phyloP scores from a whole-genome alignment of 2,888 invertebrate species.

The Zeuzera pyrina region DNA sequence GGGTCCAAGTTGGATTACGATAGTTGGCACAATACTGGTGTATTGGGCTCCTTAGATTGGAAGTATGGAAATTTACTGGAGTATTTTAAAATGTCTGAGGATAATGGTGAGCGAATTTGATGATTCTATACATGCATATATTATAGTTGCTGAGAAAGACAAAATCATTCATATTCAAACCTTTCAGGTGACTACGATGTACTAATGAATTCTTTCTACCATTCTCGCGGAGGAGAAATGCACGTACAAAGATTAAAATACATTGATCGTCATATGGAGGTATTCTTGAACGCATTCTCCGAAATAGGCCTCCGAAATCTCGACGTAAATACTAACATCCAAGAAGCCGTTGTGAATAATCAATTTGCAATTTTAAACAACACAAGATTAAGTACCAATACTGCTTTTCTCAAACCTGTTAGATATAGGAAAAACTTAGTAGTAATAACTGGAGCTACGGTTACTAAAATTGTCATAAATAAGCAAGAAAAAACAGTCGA shows the following conservation, averaged over 20 bases:
- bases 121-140: background rate
- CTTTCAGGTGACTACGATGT: slow-evolving; percentile 62
- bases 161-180: slow-evolving; percentile 3
- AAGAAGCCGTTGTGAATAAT: slow-evolving; percentile 56
- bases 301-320: slow-evolving; percentile 56
- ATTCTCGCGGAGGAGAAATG: slow-evolving; percentile 61
- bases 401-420: slow-evolving; percentile 53
- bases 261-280: slow-evolving; percentile 50
- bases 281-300: slow-evolving; percentile 47
- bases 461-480: slow-evolving; percentile 52
- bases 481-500: slow-evolving; percentile 52
- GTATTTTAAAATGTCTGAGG: slow-evolving; percentile 56
- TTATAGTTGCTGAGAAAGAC: background rate
- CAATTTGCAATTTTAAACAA: slow-evolving; percentile 57
- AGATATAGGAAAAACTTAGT: slow-evolving; percentile 53
- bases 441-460: slow-evolving; percentile 51
- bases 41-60: slow-evolving; percentile 53
- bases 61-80: slow-evolving; percentile 57
- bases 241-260: slow-evolving; percentile 59
- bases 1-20: slow-evolving; percentile 60
- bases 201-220: slow-evolving; percentile 56
- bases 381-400: slow-evolving; percentile 57
- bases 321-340: slow-evolving; percentile 56
- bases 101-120: slow-evolving; percentile 44
- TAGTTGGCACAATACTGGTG: slow-evolving; percentile 46